Percentiles rank a stretch among this genome's conserved stretches.
Evolutionary conservation across 2,888 invertebrate species (phyloP).

Genomic region (Crematogaster levior): DNA sequence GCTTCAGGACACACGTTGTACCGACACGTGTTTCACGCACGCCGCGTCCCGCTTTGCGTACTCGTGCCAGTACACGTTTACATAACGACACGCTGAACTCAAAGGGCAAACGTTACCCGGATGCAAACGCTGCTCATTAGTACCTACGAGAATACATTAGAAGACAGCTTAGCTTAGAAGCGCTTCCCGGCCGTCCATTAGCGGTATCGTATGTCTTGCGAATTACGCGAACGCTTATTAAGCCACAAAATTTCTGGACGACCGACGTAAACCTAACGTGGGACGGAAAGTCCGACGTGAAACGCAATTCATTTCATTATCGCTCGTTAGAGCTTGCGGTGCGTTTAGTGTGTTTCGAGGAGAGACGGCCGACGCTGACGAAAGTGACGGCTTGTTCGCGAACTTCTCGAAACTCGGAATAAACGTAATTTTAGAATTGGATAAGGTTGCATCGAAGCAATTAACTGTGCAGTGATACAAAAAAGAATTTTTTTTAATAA

Average conservation of each 20-base stretch:
- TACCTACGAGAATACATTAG: slow-evolving; percentile 73
- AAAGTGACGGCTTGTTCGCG: background rate
- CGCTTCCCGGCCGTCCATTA: slow-evolving; percentile 70
- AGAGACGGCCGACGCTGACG: background rate
- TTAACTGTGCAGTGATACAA: background rate
- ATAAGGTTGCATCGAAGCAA: background rate
- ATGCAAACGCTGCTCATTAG: slow-evolving; percentile 72
- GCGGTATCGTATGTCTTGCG: slow-evolving; percentile 65
- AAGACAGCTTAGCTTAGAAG: slow-evolving; percentile 65
- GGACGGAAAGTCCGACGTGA: slow-evolving; percentile 56
- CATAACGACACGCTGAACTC: slow-evolving; percentile 59
- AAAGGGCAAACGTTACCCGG: slow-evolving; percentile 71
- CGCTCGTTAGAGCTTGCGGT: slow-evolving; percentile 46
- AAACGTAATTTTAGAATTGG: slow-evolving; percentile 4
- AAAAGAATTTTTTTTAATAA: background rate
- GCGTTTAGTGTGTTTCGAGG: slow-evolving; percentile 4
- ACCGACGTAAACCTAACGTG: slow-evolving; percentile 37
- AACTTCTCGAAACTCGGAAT: slow-evolving; percentile 10
- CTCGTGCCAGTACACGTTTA: slow-evolving; percentile 37
- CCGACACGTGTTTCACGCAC: slow-evolving; percentile 43
- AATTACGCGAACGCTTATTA: slow-evolving; percentile 65
- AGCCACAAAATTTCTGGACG: slow-evolving; percentile 47
- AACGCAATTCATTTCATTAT: slow-evolving; percentile 63
- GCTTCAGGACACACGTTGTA: slow-evolving; percentile 6
- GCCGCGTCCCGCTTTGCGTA: slow-evolving; percentile 21